Evolutionary conservation across 2,888 invertebrate genomes (phyloP).

Genomic region (Dasysyrphus tricinctus): DNA sequence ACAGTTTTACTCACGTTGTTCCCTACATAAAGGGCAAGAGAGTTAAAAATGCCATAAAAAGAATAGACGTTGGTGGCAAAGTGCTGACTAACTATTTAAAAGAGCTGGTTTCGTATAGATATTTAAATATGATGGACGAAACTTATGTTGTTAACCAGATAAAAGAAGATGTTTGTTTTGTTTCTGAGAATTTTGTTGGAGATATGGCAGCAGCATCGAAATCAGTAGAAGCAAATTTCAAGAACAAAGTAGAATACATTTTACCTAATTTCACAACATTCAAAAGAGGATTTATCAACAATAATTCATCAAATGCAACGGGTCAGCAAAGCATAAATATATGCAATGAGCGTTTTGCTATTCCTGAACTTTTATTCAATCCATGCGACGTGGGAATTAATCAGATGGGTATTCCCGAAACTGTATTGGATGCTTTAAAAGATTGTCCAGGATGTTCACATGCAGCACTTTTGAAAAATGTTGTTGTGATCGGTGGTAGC

Average conservation of each 20-base stretch:
- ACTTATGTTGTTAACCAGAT: slow-evolving; percentile 99
- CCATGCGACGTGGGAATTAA: slow-evolving; percentile 97
- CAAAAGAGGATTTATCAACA: slow-evolving; percentile 86
- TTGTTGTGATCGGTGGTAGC: slow-evolving; percentile 93
- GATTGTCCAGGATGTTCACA: slow-evolving; percentile 89
- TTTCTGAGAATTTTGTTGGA: slow-evolving; percentile 91
- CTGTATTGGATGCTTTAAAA: slow-evolving; percentile 90
- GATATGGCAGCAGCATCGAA: slow-evolving; percentile 89
- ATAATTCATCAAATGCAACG: slow-evolving; percentile 33
- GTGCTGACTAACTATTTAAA: slow-evolving; percentile 98
- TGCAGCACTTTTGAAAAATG: slow-evolving; percentile 91
- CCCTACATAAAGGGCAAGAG: slow-evolving; percentile 94
- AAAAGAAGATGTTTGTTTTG: slow-evolving; percentile 98
- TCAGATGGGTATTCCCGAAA: slow-evolving; percentile 95
- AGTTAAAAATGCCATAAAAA: slow-evolving; percentile 88
- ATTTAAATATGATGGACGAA: slow-evolving; percentile 99
- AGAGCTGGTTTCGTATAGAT: slow-evolving; percentile 97
- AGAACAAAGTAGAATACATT: slow-evolving; percentile 94
- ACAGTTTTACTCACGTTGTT: slow-evolving; percentile 96
- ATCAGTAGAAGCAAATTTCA: slow-evolving; percentile 84
- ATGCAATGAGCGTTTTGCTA: slow-evolving; percentile 96
- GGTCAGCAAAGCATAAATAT: slow-evolving; percentile 92
- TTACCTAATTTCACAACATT: slow-evolving; percentile 97
- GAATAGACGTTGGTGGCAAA: slow-evolving; percentile 98
- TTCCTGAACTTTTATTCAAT: slow-evolving; percentile 97